phyloP scores from a whole-genome alignment of 2,113 vertebrate species.

The Mellivora capensis region DNA sequence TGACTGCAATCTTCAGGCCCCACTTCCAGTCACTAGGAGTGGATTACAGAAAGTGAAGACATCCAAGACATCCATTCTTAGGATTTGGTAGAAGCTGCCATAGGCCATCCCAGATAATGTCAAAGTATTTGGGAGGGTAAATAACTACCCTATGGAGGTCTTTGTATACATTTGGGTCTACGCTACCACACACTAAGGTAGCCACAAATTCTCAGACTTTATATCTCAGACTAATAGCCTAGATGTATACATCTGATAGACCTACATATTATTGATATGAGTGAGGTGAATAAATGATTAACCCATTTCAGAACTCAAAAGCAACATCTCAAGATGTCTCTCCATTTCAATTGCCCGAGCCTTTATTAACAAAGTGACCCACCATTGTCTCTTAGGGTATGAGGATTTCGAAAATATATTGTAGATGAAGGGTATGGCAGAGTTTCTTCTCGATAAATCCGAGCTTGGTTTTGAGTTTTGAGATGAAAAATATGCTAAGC shows the following conservation, averaged over 20 bases:
- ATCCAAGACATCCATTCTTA: neutral
- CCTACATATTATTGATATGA: neutral
- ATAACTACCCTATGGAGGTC: neutral
- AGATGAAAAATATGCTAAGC: slow-evolving; percentile 49
- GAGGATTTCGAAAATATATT: neutral
- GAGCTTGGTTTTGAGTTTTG: slow-evolving; percentile 17
- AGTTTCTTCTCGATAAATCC: neutral
- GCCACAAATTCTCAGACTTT: neutral
- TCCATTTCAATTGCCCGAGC: neutral
- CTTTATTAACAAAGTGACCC: neutral
- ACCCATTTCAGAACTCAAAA: neutral
- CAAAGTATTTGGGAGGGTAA: neutral
- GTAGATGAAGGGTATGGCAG: neutral
- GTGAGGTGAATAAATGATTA: neutral
- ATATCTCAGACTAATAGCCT: neutral
- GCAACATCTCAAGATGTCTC: neutral
- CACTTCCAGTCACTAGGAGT: neutral
- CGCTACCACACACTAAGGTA: neutral
- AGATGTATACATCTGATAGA: neutral
- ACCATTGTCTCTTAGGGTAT: neutral
- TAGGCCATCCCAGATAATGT: neutral
- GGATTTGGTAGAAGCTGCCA: neutral
- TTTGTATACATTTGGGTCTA: neutral
- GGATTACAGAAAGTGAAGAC: neutral
- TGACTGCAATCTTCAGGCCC: neutral